Evolutionary conservation across 2,113 vertebrate genomes (phyloP), one percentile per base, ranked within the genome.

Genomic region (Centrocercus urophasianus): DNA sequence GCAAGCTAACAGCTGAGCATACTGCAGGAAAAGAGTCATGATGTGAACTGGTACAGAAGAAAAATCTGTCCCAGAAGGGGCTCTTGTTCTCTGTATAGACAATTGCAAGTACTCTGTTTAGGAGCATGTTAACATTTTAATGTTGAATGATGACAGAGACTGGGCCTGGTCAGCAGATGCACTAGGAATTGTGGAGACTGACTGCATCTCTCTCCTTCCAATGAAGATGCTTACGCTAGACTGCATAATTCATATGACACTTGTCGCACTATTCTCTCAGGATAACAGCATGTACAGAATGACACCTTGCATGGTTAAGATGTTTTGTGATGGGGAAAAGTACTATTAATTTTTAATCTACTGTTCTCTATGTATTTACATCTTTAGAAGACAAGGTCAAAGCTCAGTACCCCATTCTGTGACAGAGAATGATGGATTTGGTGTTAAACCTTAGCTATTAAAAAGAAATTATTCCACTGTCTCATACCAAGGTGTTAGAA

Each of bases 271-370:
- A 66, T 77, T 84, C 67, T 63, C 54, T 50, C 76, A 65, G 36
- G n/a, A 70, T 24, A 79, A 3, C 19, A 54, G 21, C 18, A 54
- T 8, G 11, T 57, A 43, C 8, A 60, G 66, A 75, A 65, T n/a
- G 54, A 48, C 71, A 86, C 45, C n/a, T 70, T 66, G 45, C 21
- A 63, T 63, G 8, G 11, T 73, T 63, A 63, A 59, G 40, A 63
- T 36, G 20, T 42, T 93, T 85, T 65, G 11, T 73, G 20, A 36
- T 59, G 8, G 34, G 54, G 18, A 87, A 76, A 89, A 86, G 27
- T 24, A 42, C 19, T 70, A 50, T 83, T 73, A 83, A 88, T 88
- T 78, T 95, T 96, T 93, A 73, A 76, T 63, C 22, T 83, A 25
- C 18, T 30, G 25, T 83, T 93, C 72, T n/a, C 30, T 48, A 28